phyloP scores from a whole-genome alignment of 2,888 invertebrate species.

The Protophormia terraenovae region DNA sequence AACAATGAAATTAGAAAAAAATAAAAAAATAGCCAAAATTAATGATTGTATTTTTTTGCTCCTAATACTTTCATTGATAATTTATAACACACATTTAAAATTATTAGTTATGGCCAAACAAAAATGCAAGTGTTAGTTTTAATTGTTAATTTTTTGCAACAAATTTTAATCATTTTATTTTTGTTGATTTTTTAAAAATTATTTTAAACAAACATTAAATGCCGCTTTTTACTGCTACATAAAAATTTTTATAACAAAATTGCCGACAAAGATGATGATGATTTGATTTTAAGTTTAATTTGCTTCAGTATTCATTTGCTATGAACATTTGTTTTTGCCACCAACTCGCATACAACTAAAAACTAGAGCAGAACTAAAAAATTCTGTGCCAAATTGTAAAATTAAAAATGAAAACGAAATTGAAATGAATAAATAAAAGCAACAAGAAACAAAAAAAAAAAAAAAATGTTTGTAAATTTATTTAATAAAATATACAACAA shows the following conservation, averaged over 20 bases:
- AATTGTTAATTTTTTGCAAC: no score
- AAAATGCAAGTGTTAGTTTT: no score
- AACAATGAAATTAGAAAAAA: no score
- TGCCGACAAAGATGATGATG: background rate
- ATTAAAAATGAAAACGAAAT: slow-evolving; percentile 47
- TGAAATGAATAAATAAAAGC: background rate
- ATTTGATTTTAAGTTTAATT: slow-evolving; percentile 20
- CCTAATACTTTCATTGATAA: no score
- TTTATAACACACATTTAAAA: no score
- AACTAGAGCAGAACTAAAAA: slow-evolving; percentile 57
- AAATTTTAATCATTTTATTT: no score
- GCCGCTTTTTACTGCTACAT: background rate
- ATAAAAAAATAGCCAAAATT: no score
- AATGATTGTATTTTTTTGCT: no score
- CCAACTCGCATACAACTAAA: slow-evolving; percentile 2
- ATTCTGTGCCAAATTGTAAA: slow-evolving; percentile 50
- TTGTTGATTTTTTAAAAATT: no score
- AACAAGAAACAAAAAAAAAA: background rate
- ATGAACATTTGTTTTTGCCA: slow-evolving; percentile 10
- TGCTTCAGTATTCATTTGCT: background rate
- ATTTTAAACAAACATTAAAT: no score
- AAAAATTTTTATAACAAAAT: no score
- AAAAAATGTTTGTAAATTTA: background rate
- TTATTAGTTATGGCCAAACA: no score
- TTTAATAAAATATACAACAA: background rate